Percentiles rank a stretch among this genome's conserved stretches.
Conservation (phyloP, 2,888 invertebrate species). For the Drosophila merina region DNA sequence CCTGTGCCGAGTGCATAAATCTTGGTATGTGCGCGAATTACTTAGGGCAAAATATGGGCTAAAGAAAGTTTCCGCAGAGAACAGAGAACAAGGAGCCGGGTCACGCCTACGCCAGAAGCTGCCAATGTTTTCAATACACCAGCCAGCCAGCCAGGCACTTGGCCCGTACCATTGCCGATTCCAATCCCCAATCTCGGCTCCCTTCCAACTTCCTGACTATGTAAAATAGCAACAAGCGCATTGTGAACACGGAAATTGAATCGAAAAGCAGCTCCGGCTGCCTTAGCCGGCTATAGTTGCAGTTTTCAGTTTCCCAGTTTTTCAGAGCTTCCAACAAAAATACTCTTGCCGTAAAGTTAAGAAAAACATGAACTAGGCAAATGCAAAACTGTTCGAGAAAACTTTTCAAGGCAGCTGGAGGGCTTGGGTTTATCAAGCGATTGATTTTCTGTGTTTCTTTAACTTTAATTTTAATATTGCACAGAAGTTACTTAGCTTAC, state of each 20-base stretch:
- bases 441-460: conserved; percentile 52
- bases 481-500: too few species aligned
- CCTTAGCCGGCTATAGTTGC: conserved; percentile 24
- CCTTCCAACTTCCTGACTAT: conserved; percentile 43
- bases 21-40: conserved; percentile 68
- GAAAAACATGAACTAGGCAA: conserved; percentile 63
- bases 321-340: conserved; percentile 44
- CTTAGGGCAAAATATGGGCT: conserved; percentile 60
- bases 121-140: conserved; percentile 70
- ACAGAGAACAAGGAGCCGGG: conserved; percentile 57
- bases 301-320: conserved; percentile 14
- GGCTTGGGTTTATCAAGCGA: conserved; percentile 20
- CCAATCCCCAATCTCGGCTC: conserved; percentile 25
- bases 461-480: background rate
- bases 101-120: conserved; percentile 68
- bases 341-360: conserved; percentile 58
- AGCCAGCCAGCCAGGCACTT: conserved; percentile 13
- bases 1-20: conserved; percentile 62
- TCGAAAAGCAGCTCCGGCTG: conserved; percentile 59
- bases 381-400: conserved; percentile 33
- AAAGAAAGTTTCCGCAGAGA: conserved; percentile 56
- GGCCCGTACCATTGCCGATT: background rate
- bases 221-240: conserved; percentile 71
- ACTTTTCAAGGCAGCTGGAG: conserved; percentile 31
- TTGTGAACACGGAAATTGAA: conserved; percentile 73